A percentile compares a stretch with the other conserved stretches of the same genome.
phyloP scores from a whole-genome alignment of 2,888 invertebrate genomes.

The Girardia tigrina region DNA sequence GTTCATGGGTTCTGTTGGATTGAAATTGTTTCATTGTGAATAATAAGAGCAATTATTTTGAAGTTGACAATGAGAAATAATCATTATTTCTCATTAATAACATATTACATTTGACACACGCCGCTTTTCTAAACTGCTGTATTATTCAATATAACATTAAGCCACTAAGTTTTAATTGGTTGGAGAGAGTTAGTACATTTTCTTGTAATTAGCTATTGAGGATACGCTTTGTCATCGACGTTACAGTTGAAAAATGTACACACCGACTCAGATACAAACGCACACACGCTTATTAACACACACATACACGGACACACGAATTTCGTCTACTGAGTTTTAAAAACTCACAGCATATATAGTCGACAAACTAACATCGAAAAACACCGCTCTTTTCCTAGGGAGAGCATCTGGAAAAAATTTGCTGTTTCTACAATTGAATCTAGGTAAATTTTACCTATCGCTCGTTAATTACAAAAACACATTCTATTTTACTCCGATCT shows the following conservation, averaged over 20 bases:
- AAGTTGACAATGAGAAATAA: neutral
- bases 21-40: neutral
- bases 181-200: neutral
- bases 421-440: conserved; percentile 23
- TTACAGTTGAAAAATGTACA: conserved; percentile 13
- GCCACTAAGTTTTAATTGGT: neutral
- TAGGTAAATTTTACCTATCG: conserved; percentile 23
- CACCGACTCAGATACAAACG: neutral
- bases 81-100: conserved; percentile 15
- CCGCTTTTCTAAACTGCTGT: no score
- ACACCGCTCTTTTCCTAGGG: no score
- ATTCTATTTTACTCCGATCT: conserved; percentile 18
- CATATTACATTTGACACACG: neutral
- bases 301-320: neutral
- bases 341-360: neutral
- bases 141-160: neutral
- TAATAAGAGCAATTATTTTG: neutral
- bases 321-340: neutral
- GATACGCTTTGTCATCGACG: conserved; percentile 6
- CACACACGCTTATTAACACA: neutral
- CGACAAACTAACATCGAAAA: neutral
- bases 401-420: conserved; percentile 18
- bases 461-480: conserved; percentile 12
- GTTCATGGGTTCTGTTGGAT: no score
- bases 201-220: neutral